phyloP scores from a whole-genome alignment of 2,888 invertebrate genomes.

The Rhamphomyia laevipes region DNA sequence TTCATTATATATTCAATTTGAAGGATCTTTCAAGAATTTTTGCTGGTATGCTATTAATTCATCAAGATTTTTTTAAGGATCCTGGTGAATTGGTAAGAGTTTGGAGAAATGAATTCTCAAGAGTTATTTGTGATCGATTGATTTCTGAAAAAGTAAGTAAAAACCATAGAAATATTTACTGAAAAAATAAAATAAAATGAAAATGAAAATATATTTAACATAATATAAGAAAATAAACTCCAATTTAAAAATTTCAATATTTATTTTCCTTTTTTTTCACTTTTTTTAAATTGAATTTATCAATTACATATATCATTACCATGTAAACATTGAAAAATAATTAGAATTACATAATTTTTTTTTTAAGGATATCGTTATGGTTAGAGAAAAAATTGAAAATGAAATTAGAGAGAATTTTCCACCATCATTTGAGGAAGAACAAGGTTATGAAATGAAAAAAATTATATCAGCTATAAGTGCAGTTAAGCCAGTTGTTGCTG shows the following conservation, averaged over 20 bases:
- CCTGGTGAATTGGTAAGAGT: slow-evolving; percentile 63
- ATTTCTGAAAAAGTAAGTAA: slow-evolving; percentile 49
- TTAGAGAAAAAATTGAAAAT: slow-evolving; percentile 46
- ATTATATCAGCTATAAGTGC: slow-evolving; percentile 9
- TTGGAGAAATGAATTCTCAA: slow-evolving; percentile 82
- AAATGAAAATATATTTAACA: neutral
- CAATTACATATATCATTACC: no score
- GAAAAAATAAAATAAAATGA: neutral
- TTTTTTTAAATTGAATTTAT: no score
- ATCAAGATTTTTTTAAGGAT: slow-evolving; percentile 55
- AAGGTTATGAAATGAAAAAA: slow-evolving; percentile 25
- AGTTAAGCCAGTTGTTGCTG: slow-evolving; percentile 13
- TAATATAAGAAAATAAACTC: neutral
- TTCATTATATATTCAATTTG: slow-evolving; percentile 91
- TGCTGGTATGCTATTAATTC: slow-evolving; percentile 67
- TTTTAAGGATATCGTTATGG: slow-evolving; percentile 50
- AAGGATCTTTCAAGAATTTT: slow-evolving; percentile 78
- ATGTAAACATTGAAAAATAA: slow-evolving; percentile 18
- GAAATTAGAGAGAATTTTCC: slow-evolving; percentile 44
- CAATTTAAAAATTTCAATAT: no score
- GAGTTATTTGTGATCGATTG: slow-evolving; percentile 80
- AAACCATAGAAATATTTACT: neutral
- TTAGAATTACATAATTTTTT: slow-evolving; percentile 27
- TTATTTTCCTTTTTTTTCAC: no score
- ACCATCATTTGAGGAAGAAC: slow-evolving; percentile 22